These are phyloP conservation scores for Drosophila seguyi DNA, from an alignment of 1,140 invertebrate genomes.

Conservation along the genomic window DNA sequence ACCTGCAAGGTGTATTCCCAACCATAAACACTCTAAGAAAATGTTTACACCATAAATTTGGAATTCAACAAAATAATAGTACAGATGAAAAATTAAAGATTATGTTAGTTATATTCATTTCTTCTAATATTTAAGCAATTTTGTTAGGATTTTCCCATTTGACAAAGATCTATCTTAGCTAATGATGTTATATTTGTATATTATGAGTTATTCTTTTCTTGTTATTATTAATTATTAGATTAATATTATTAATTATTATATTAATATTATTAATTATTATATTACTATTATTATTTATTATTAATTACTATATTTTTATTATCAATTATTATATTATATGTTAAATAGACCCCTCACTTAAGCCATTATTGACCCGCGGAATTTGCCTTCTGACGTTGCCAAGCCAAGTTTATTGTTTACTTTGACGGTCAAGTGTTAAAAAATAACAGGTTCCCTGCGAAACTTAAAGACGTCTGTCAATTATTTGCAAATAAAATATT, in stretches of 20 bases:
- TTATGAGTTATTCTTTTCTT: too few species aligned
- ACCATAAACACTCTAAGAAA: background rate
- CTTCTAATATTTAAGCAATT: background rate
- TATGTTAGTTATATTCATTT: background rate
- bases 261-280: background rate
- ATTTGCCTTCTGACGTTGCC: background rate
- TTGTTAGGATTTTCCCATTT: background rate
- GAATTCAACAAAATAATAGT: background rate
- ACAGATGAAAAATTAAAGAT: background rate
- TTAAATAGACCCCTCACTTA: too few species aligned
- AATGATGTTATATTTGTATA: too few species aligned
- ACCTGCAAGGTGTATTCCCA: slow-evolving; percentile 1
- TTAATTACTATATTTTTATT: background rate
- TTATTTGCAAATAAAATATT: slow-evolving; percentile 3
- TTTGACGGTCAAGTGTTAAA: slow-evolving; percentile 13
- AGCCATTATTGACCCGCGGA: too few species aligned
- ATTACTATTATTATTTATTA: too few species aligned
- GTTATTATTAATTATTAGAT: too few species aligned
- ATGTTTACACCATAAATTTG: background rate
- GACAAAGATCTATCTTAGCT: background rate
- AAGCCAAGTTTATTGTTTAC: background rate
- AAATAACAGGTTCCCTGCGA: slow-evolving; percentile 4
- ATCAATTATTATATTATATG: too few species aligned
- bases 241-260: background rate
- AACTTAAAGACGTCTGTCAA: background rate